phyloP scores from a whole-genome alignment of 2,888 invertebrate genomes.

The Dryadula phaetusa region DNA sequence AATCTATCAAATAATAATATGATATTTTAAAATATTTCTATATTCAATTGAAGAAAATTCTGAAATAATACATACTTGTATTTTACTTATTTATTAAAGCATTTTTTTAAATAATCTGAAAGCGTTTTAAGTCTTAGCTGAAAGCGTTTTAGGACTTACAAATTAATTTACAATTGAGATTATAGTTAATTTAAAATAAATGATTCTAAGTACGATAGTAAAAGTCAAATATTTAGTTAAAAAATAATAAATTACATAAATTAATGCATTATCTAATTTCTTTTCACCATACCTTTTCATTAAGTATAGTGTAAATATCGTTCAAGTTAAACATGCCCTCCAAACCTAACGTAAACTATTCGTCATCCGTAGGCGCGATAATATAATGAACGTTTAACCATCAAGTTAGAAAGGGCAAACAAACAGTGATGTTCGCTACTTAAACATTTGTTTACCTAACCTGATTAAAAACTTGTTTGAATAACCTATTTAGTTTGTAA shows the following conservation, averaged over 20 bases:
- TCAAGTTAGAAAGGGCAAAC: conserved; percentile 50
- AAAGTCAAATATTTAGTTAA: neutral
- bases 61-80: no score
- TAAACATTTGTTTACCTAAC: conserved; percentile 43
- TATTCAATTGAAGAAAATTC: no score
- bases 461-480: conserved; percentile 47
- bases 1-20: no score
- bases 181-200: no score
- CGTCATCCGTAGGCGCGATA: conserved; percentile 44
- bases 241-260: neutral
- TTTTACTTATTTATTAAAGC: no score
- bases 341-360: conserved; percentile 32
- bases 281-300: neutral
- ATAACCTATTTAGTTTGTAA: conserved; percentile 38
- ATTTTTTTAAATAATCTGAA: no score
- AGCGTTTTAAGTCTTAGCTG: no score
- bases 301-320: neutral
- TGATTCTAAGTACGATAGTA: no score
- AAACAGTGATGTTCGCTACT: conserved; percentile 41
- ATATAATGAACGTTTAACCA: conserved; percentile 46
- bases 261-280: neutral
- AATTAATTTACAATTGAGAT: no score
- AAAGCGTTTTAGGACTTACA: no score
- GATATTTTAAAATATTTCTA: no score
- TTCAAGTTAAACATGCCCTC: conserved; percentile 2